A percentile compares a stretch with the other conserved stretches of the same genome.
phyloP scores from a whole-genome alignment of 2,797 vertebrate species.

The Lateolabrax maculatus region DNA sequence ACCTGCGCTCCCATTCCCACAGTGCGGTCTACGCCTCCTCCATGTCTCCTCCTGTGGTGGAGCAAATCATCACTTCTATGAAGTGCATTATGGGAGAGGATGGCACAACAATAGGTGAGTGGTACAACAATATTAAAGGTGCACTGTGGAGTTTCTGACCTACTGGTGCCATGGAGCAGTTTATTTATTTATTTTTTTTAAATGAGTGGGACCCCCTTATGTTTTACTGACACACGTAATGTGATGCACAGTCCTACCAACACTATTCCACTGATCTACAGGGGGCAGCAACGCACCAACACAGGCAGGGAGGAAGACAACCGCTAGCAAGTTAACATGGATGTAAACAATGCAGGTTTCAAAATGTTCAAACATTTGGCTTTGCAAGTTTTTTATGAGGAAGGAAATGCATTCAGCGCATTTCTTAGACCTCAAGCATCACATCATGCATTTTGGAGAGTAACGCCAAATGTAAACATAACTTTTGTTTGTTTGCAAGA shows the following conservation, averaged over 20 bases:
- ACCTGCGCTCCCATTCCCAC: constrained; percentile 92
- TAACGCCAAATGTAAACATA: neutral
- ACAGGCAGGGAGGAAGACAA: neutral
- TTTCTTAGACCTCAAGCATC: neutral
- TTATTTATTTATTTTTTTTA: too few relatives aligned
- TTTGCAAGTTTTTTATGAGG: neutral
- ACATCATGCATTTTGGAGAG: neutral
- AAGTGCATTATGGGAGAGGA: constrained; percentile 97
- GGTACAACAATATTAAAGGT: neutral
- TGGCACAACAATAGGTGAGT: constrained; percentile 91
- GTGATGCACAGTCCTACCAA: neutral
- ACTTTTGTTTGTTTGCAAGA: neutral
- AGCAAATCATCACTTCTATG: constrained; percentile 95
- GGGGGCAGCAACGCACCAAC: too few relatives aligned
- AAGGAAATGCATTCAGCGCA: neutral
- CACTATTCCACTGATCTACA: neutral
- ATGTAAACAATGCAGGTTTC: neutral
- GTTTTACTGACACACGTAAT: neutral
- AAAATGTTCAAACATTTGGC: too few relatives aligned
- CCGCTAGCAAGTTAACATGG: neutral
- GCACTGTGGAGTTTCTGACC: neutral
- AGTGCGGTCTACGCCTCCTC: constrained; percentile 92
- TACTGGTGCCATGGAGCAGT: neutral
- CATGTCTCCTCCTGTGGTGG: constrained; percentile 91
- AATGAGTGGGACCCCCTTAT: neutral